Conservation (phyloP, 2,113 vertebrate genomes). For the Rana temporaria region DNA sequence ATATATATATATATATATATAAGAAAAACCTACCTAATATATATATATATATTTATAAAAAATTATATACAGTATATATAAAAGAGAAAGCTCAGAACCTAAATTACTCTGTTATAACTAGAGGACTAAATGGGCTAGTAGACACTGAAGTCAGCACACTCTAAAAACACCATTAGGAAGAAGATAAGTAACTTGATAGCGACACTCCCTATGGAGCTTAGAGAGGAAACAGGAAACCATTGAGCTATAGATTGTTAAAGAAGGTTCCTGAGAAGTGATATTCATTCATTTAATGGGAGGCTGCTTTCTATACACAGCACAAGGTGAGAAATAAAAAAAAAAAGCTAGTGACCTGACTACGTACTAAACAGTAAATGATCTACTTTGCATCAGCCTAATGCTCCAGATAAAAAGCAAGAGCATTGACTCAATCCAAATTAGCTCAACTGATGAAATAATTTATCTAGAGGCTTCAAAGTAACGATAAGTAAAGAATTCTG, state of each 20-base stretch:
- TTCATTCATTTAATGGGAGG: constrained; percentile 14
- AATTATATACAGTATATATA: too few relatives aligned
- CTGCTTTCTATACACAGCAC: background rate
- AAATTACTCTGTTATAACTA: constrained; percentile 1
- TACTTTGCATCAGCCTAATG: constrained; percentile 10
- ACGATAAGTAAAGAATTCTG: constrained; percentile 17
- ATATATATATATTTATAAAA: too few relatives aligned
- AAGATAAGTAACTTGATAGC: constrained; percentile 14
- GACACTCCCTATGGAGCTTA: constrained; percentile 3
- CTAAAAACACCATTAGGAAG: constrained; percentile 18
- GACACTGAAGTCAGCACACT: background rate
- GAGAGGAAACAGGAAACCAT: constrained; percentile 17
- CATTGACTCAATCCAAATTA: constrained; percentile 23
- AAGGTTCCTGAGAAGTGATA: background rate
- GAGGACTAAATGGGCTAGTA: background rate
- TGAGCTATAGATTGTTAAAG: background rate
- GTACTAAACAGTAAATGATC: constrained; percentile 28
- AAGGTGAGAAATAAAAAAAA: constrained; percentile 11
- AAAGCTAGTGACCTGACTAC: background rate
- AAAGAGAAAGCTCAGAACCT: too few relatives aligned
- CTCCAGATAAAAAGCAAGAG: constrained; percentile 2
- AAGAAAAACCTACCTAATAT: too few relatives aligned
- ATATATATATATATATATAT: too few relatives aligned
- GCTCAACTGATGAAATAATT: constrained; percentile 25
- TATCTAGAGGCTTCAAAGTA: constrained; percentile 1